phyloP scores from a whole-genome alignment of 2,797 vertebrate genomes.

The Simalia tracyae region DNA sequence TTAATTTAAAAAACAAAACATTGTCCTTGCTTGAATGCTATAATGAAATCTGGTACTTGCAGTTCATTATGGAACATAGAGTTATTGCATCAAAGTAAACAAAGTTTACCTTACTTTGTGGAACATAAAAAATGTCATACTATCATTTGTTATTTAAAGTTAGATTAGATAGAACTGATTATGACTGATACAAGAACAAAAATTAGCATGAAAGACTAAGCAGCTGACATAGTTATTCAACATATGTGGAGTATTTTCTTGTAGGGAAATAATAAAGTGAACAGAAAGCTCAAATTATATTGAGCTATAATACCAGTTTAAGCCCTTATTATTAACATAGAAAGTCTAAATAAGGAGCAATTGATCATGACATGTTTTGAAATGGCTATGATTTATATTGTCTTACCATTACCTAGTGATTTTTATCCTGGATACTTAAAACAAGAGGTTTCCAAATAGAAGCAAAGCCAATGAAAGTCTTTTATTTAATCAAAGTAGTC shows the following conservation, averaged over 20 bases:
- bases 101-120: no score
- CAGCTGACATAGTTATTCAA: not conserved
- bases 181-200: not conserved
- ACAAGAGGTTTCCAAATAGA: no score
- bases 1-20: not conserved
- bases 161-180: not conserved
- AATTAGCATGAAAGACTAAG: not conserved
- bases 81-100: no score
- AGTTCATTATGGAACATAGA: no score
- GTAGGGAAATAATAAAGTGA: not conserved
- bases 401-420: not conserved
- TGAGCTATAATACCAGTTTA: not conserved
- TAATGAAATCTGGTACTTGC: no score
- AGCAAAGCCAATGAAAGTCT: no score
- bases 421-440: not conserved
- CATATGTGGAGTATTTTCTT: no score
- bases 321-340: not conserved
- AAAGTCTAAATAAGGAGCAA: not conserved
- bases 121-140: not conserved
- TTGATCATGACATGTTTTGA: not conserved
- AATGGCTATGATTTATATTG: not conserved
- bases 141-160: not conserved
- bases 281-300: not conserved
- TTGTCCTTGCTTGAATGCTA: not conserved
- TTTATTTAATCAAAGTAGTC: no score